These are phyloP conservation scores for Solenopsis invicta DNA, from an alignment of 1,140 invertebrate species.

Conservation along the genomic window DNA sequence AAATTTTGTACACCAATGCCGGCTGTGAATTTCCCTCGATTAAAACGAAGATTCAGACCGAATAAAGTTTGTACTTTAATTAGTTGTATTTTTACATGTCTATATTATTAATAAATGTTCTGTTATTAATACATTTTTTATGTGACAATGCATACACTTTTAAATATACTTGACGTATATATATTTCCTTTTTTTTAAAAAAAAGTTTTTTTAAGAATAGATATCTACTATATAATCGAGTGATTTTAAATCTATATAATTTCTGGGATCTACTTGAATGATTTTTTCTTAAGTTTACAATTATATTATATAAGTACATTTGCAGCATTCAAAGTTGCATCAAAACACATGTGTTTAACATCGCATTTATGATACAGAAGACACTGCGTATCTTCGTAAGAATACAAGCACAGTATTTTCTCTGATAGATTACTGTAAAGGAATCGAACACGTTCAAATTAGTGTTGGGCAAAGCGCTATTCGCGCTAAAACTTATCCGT, in stretches of 20 bases:
- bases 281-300: neutral
- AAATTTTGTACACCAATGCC: no score
- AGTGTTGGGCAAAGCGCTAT: conserved; percentile 89
- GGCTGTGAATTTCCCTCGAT: no score
- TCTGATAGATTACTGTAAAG: neutral
- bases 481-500: conserved; percentile 87
- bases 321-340: neutral
- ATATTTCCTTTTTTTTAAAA: no score
- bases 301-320: no score
- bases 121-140: no score
- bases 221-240: neutral
- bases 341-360: neutral
- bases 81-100: no score
- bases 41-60: no score
- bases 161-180: no score
- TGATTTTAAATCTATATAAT: neutral
- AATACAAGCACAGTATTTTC: neutral
- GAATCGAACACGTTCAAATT: conserved; percentile 87
- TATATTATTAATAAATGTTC: no score
- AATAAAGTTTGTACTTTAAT: no score
- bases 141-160: no score
- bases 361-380: neutral
- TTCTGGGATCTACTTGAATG: neutral
- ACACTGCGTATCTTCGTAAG: neutral
- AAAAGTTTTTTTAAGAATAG: neutral